Evolutionary conservation across 2,888 invertebrate species (phyloP).

Genomic region (Drosophila mimetica): DNA sequence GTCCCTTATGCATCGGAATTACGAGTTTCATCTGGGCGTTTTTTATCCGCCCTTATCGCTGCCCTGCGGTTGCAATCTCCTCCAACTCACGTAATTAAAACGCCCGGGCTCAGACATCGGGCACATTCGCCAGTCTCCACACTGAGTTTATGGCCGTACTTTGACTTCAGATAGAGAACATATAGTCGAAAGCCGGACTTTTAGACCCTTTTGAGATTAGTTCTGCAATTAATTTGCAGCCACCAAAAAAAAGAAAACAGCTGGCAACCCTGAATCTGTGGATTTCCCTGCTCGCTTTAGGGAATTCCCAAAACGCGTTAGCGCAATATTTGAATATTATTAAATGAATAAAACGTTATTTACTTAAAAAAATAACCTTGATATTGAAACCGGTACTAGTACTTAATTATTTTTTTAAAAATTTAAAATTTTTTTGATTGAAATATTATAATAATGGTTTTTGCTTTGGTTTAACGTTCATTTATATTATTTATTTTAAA

Average conservation of each 20-base stretch:
- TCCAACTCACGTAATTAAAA: constrained; percentile 22
- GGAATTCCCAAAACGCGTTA: constrained; percentile 21
- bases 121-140: constrained; percentile 10
- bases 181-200: constrained; percentile 4
- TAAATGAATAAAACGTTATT: not conserved
- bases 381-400: too few species aligned
- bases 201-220: not conserved
- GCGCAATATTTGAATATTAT: not conserved
- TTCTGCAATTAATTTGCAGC: not conserved
- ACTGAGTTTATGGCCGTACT: not conserved
- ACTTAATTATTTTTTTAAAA: too few species aligned
- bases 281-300: constrained; percentile 14
- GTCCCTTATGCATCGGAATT: not conserved
- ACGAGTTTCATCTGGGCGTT: not conserved
- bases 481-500: too few species aligned
- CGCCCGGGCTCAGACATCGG: constrained; percentile 32
- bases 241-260: not conserved
- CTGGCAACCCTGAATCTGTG: constrained; percentile 14
- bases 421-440: too few species aligned
- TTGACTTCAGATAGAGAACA: not conserved
- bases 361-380: not conserved
- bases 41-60: constrained; percentile 2
- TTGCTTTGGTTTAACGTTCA: too few species aligned
- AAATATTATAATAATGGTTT: too few species aligned
- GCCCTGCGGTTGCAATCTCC: not conserved